phyloP scores from a whole-genome alignment of 2,797 vertebrate genomes.

The Crenuchus spilurus region DNA sequence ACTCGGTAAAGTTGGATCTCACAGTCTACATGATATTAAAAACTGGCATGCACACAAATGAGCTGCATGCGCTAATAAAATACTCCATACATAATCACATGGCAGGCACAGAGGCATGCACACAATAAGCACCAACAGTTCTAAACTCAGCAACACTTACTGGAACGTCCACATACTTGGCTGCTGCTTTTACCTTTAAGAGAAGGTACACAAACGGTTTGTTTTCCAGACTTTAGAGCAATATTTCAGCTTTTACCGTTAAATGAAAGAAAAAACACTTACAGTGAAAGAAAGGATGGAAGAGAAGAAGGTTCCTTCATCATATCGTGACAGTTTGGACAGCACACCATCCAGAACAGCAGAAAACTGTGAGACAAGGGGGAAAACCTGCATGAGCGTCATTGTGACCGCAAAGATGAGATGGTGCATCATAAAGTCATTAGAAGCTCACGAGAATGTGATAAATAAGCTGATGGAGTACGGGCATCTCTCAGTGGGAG shows the following conservation, averaged over 20 bases:
- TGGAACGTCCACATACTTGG: constrained; percentile 96
- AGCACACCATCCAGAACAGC: constrained; percentile 90
- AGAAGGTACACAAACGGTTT: constrained; percentile 40
- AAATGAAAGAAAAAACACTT: constrained; percentile 68
- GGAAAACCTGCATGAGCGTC: constrained; percentile 19
- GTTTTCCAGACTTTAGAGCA: background rate
- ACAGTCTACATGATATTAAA: constrained; percentile 41
- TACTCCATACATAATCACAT: constrained; percentile 40
- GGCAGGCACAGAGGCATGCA: constrained; percentile 35
- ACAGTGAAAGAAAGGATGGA: constrained; percentile 97
- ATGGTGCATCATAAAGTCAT: constrained; percentile 16
- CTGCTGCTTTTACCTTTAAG: constrained; percentile 92
- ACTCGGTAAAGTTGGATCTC: constrained; percentile 46
- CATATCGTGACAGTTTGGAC: constrained; percentile 93
- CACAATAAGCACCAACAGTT: constrained; percentile 24
- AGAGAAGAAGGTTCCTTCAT: constrained; percentile 97
- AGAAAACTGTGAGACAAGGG: constrained; percentile 76
- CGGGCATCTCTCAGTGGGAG: constrained; percentile 28
- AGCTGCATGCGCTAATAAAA: constrained; percentile 42
- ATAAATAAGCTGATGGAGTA: constrained; percentile 31
- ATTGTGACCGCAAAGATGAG: too few relatives aligned
- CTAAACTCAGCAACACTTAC: constrained; percentile 80
- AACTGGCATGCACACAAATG: constrained; percentile 37
- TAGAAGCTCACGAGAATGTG: constrained; percentile 3
- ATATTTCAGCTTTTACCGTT: background rate